phyloP scores from a whole-genome alignment of 2,888 invertebrate species.

The Drosophila tripunctata region DNA sequence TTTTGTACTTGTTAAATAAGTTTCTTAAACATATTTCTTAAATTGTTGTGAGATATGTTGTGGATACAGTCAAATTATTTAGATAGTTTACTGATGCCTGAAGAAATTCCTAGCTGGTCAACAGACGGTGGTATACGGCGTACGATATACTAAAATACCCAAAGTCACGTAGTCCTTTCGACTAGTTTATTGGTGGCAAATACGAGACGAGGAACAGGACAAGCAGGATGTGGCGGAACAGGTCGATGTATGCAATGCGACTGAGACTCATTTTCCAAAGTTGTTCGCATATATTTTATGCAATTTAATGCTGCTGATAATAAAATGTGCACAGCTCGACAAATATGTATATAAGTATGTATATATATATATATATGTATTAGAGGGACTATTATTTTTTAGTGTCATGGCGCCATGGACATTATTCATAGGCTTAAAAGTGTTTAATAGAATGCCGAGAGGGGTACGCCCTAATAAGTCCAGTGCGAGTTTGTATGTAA shows the following conservation, averaged over 20 bases:
- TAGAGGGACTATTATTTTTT: slow-evolving; percentile 10
- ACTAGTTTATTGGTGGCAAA: slow-evolving; percentile 35
- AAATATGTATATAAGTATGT: neutral
- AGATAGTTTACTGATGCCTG: slow-evolving; percentile 15
- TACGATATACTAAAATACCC: neutral
- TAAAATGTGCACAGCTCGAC: slow-evolving; percentile 47
- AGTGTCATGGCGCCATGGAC: slow-evolving; percentile 46
- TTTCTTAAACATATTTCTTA: too few species aligned
- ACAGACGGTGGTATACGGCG: neutral
- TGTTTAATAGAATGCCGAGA: slow-evolving; percentile 51
- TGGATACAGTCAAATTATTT: slow-evolving; percentile 1
- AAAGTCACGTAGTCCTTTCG: slow-evolving; percentile 45
- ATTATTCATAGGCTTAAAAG: slow-evolving; percentile 67
- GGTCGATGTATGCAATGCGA: slow-evolving; percentile 16
- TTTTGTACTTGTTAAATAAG: too few species aligned
- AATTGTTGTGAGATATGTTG: neutral
- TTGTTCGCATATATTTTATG: slow-evolving; percentile 59
- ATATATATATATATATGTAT: neutral
- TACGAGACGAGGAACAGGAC: neutral
- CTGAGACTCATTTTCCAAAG: slow-evolving; percentile 27
- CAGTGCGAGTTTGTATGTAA: slow-evolving; percentile 30
- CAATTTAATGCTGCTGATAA: slow-evolving; percentile 69
- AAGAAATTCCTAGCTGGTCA: slow-evolving; percentile 31
- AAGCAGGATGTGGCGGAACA: slow-evolving; percentile 7
- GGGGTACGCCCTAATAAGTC: slow-evolving; percentile 47